Evolutionary conservation across 2,113 vertebrate genomes (phyloP).

Genomic region (Carassius auratus): DNA sequence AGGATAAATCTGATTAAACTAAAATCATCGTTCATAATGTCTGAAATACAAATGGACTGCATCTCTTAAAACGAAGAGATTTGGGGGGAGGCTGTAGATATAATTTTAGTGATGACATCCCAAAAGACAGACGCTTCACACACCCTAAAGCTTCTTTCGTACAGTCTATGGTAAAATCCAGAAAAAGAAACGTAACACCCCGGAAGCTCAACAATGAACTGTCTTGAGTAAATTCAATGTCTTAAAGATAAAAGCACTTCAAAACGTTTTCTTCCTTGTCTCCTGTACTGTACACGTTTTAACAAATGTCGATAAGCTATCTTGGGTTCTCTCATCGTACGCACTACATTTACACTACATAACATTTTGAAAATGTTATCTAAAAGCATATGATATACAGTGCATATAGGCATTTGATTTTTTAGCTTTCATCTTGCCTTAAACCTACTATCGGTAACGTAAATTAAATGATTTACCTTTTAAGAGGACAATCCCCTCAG

Average conservation of each 20-base stretch:
- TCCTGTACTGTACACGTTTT: not conserved
- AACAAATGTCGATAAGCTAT: not conserved
- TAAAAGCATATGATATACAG: not conserved
- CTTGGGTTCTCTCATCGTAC: not conserved
- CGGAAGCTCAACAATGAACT: constrained; percentile 22
- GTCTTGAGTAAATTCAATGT: not conserved
- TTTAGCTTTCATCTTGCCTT: not conserved
- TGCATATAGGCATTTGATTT: not conserved
- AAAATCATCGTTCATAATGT: not conserved
- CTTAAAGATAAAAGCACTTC: not conserved
- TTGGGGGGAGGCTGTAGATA: not conserved
- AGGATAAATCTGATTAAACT: not conserved
- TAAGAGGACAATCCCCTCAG: constrained; percentile 18
- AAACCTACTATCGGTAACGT: not conserved
- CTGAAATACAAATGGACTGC: too few relatives aligned
- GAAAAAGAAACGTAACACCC: not conserved
- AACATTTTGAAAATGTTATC: not conserved
- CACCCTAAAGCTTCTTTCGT: constrained; percentile 32
- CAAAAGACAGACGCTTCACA: constrained; percentile 31
- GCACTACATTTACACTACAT: not conserved
- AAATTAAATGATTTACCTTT: constrained; percentile 37
- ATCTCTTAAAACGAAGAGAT: too few relatives aligned
- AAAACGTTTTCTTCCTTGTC: not conserved
- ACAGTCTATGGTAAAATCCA: not conserved
- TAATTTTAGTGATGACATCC: constrained; percentile 32